Evolutionary conservation across 2,888 invertebrate genomes (phyloP).

Genomic region (Ellobium chinense): DNA sequence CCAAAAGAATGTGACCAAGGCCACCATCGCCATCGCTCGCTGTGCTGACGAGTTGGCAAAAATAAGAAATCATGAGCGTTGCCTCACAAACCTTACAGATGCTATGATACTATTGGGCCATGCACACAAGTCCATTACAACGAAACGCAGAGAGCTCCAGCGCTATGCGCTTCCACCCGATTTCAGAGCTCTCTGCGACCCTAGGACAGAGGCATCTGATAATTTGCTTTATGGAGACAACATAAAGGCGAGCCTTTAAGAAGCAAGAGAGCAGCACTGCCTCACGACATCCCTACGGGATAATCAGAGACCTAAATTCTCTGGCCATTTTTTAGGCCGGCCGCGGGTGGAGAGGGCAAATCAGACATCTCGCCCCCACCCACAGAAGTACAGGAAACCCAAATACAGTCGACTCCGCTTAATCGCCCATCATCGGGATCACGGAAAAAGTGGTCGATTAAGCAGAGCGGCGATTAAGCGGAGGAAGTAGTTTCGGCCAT

Average conservation of each 20-base stretch:
- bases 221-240: neutral
- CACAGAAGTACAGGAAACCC: too few relatives aligned
- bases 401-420: too few relatives aligned
- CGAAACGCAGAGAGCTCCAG: neutral
- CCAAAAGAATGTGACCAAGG: neutral
- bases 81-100: neutral
- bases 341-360: too few relatives aligned
- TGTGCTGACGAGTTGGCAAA: neutral
- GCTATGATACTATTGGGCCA: neutral
- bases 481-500: too few relatives aligned
- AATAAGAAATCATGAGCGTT: too few relatives aligned
- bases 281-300: too few relatives aligned
- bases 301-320: too few relatives aligned
- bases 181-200: neutral
- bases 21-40: neutral
- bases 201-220: neutral
- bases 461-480: too few relatives aligned
- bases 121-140: neutral
- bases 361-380: too few relatives aligned
- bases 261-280: neutral
- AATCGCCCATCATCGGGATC: too few relatives aligned
- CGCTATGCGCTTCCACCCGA: neutral
- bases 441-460: too few relatives aligned
- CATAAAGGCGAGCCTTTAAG: neutral
- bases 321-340: too few relatives aligned